Evolutionary conservation across 2,888 invertebrate species (phyloP).

Genomic region (Orthonychiurus folsomi): DNA sequence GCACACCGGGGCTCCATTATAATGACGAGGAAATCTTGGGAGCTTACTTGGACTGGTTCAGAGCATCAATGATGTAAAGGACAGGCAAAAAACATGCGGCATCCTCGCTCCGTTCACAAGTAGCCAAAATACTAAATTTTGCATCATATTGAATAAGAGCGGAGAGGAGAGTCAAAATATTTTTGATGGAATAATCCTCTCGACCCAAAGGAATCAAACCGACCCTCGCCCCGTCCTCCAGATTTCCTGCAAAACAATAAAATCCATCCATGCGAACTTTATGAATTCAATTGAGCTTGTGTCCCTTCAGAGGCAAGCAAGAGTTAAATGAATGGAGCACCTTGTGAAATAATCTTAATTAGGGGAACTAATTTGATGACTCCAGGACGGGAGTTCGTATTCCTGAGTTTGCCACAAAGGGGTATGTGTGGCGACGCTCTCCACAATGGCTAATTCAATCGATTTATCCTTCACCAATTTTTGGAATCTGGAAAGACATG

Average conservation of each 20-base stretch:
- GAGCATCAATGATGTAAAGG: conserved; percentile 9
- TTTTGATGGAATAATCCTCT: conserved; percentile 8
- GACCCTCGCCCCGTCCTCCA: background rate
- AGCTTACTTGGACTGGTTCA: conserved; percentile 17
- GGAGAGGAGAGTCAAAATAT: conserved; percentile 9
- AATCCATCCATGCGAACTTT: background rate
- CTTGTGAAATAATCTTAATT: conserved; percentile 2
- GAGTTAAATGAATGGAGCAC: background rate
- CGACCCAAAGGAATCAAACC: conserved; percentile 10
- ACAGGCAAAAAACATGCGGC: conserved; percentile 9
- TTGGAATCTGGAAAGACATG: conserved; percentile 8
- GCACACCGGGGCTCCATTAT: conserved; percentile 15
- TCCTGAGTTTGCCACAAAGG: conserved; percentile 20
- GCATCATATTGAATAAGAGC: conserved; percentile 12
- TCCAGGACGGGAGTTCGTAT: conserved; percentile 18
- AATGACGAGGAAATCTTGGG: background rate
- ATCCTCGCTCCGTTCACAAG: background rate
- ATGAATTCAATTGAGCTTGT: background rate
- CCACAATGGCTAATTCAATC: conserved; percentile 12
- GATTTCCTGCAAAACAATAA: background rate
- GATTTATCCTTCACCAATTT: conserved; percentile 5
- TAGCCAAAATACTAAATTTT: conserved; percentile 11
- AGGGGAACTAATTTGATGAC: conserved; percentile 8
- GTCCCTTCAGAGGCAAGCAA: background rate
- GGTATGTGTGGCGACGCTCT: conserved; percentile 15